Conservation (phyloP, 2,113 vertebrate species). For the Pedionomus torquatus region DNA sequence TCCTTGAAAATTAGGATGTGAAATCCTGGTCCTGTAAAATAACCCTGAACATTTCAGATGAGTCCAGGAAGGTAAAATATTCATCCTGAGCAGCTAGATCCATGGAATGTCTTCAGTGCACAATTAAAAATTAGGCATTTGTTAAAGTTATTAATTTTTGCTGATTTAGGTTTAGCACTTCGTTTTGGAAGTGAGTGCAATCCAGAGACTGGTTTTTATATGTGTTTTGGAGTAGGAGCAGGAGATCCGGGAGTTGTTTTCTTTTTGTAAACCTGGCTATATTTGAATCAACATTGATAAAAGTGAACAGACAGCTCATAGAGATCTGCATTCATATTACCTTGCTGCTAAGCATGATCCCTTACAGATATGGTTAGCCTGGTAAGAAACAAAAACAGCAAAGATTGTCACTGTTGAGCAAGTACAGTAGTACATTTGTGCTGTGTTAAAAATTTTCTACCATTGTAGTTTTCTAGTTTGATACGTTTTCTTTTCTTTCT, state of each 20-base stretch:
- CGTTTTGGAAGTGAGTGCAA: background rate
- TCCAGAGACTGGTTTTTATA: background rate
- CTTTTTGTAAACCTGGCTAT: background rate
- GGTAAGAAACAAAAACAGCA: background rate
- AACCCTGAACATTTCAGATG: background rate
- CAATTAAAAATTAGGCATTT: background rate
- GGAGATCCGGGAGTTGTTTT: background rate
- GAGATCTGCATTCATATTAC: background rate
- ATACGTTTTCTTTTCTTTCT: background rate
- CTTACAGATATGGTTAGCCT: background rate
- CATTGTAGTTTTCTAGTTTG: background rate
- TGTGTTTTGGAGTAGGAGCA: background rate
- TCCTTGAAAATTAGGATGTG: background rate
- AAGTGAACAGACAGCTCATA: background rate
- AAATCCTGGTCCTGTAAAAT: background rate
- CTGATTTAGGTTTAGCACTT: background rate
- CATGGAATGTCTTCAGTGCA: background rate
- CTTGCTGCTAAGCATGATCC: background rate
- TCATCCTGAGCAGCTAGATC: background rate
- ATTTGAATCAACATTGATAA: background rate
- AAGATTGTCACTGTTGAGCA: accelerated
- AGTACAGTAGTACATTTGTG: accelerated
- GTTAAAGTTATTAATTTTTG: background rate
- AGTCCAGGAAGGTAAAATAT: background rate
- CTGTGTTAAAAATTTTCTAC: background rate